These are phyloP conservation scores for Chiridota heheva DNA, from an alignment of 35 echinoderm and acorn worm species.

Conservation along the genomic window DNA sequence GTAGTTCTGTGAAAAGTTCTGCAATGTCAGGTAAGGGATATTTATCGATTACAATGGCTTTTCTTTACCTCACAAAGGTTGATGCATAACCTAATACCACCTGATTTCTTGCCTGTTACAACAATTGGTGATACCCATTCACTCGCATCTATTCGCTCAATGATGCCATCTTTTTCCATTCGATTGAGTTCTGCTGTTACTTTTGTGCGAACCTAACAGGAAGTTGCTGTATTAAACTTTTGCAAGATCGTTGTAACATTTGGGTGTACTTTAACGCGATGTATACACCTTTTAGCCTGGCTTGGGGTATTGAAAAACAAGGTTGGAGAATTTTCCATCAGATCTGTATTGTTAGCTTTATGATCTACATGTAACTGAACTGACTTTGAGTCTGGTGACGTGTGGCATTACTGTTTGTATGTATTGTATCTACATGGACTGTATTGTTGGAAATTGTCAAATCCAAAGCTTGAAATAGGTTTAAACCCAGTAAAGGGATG, in stretches of 20 bases:
- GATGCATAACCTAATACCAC: conserved; percentile 22
- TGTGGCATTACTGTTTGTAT: no score
- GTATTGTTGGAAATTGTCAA: not conserved
- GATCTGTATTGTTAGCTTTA: not conserved
- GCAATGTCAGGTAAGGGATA: conserved; percentile 47
- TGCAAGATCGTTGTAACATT: not conserved
- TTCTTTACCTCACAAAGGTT: conserved; percentile 58
- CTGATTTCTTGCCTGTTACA: conserved; percentile 3
- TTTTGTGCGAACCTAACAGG: conserved; percentile 19
- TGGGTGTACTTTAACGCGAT: conserved; percentile 6
- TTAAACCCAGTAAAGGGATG: conserved; percentile 40
- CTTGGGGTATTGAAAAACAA: conserved; percentile 3
- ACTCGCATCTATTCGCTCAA: conserved; percentile 59
- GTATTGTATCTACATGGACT: not conserved
- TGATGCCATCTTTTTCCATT: conserved; percentile 41
- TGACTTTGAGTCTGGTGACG: not conserved
- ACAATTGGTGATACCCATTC: conserved; percentile 78
- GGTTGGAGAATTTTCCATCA: not conserved
- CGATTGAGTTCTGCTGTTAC: conserved; percentile 33
- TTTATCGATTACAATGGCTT: conserved; percentile 54
- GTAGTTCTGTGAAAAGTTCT: conserved; percentile 24
- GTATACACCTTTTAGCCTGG: conserved; percentile 9
- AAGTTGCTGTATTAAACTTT: conserved; percentile 9
- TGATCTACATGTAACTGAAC: not conserved
- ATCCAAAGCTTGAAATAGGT: conserved; percentile 43